Base-by-base conservation (phyloP, 2,113 vertebrate genomes). In the Myodes glareolus region DNA sequence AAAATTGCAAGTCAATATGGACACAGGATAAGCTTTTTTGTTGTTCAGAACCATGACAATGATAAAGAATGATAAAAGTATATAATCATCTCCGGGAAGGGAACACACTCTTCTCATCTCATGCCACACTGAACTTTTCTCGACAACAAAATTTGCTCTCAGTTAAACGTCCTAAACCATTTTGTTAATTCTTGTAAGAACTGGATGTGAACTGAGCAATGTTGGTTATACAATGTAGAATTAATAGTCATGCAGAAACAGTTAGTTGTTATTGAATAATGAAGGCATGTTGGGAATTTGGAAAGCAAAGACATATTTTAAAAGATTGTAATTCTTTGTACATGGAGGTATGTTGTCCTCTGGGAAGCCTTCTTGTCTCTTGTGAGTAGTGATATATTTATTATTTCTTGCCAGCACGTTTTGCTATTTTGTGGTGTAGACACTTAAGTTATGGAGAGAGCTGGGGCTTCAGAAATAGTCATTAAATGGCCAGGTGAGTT, bases 251-350 rank as follows among this genome's bases (percentile, higher is more conserved):
- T 8, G 9, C 21, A 91, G 52, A 92, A 90, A 58, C 7, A 87
- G 55, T 3, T 23, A 42, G 42, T 61, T n/a, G n/a, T 90, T 52
- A 87, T 39, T 94, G 21, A 77, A 80, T 78, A 91, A 87, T 17
- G 76, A 86, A 72, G 58, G 0, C 11, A 55, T 84, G 33, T 75
- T 90, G 33, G 93, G 78, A 94, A 72, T 88, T 78, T 92, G 50
- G 47, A 88, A 92, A 95, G 65, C 39, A 88, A 68, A 82, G n/a
- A 8, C 73, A 52, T 91, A 72, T 33, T n/a, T 50, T 84, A 81
- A 89, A 50, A 82, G 94, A 91, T 47, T 42, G 65, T 8, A 63
- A 29, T 70, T 86, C 10, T 36, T 61, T 47, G 0, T 78, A 52
- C 14, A 13, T 72, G 29, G 70, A 11, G 19, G 11, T 39, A 52